Conservation (phyloP, 2,888 invertebrate species). For the Meiosimyza decipiens region DNA sequence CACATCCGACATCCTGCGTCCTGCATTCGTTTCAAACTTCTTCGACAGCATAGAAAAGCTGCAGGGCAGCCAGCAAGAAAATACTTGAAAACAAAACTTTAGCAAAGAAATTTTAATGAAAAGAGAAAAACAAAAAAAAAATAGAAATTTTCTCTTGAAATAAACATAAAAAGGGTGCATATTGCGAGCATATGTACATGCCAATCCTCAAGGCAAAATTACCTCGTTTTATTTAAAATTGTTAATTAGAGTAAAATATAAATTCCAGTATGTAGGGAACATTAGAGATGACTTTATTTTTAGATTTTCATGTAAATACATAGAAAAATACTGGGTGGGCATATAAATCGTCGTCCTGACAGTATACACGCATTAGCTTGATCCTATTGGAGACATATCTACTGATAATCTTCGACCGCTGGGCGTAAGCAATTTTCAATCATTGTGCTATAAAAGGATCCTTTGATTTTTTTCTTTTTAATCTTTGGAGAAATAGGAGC, state of each 20-base stretch:
- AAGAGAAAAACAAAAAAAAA: neutral
- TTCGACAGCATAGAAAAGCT: neutral
- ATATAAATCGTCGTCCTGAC: too few species aligned
- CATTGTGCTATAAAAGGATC: too few species aligned
- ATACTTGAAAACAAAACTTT: neutral
- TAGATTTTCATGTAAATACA: too few species aligned
- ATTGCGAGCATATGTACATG: slow-evolving; percentile 1
- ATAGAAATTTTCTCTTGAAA: neutral
- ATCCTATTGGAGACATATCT: too few species aligned
- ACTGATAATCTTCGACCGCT: too few species aligned
- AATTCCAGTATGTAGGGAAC: neutral
- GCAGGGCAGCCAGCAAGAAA: neutral
- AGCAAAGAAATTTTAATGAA: neutral
- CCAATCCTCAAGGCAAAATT: slow-evolving; percentile 38
- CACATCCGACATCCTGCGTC: slow-evolving; percentile 27
- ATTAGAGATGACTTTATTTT: too few species aligned
- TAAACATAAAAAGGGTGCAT: neutral
- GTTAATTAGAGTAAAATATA: slow-evolving; percentile 48
- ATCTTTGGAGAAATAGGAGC: too few species aligned
- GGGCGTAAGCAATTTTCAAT: too few species aligned
- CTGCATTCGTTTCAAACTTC: slow-evolving; percentile 6
- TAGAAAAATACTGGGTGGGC: too few species aligned
- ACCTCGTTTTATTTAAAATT: slow-evolving; percentile 50
- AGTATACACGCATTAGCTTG: too few species aligned
- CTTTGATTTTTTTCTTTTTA: too few species aligned